Evolutionary conservation across 2,797 vertebrate genomes (phyloP).

Genomic region (Danionella dracula): DNA sequence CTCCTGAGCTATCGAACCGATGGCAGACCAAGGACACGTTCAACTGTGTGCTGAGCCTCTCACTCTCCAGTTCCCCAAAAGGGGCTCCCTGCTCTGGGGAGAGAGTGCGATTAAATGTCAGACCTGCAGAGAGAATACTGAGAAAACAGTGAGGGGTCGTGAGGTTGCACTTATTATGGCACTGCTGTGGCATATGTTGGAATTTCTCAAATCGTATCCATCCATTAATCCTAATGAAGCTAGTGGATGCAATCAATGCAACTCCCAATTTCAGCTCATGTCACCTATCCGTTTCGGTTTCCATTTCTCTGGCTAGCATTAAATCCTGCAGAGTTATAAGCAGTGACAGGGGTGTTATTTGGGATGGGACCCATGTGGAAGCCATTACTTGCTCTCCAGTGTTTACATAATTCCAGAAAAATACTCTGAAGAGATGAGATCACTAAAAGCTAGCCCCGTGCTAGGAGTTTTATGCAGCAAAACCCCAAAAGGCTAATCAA

Average conservation of each 20-base stretch:
- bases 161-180: constrained; percentile 37
- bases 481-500: background rate
- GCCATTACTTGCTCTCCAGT: constrained; percentile 52
- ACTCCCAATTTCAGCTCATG: background rate
- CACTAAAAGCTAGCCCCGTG: background rate
- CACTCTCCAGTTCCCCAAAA: constrained; percentile 5
- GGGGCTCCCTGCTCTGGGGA: background rate
- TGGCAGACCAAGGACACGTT: constrained; percentile 34
- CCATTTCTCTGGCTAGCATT: constrained; percentile 14
- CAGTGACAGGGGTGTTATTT: constrained; percentile 20
- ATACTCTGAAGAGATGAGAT: background rate
- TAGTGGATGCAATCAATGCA: background rate
- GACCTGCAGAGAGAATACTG: constrained; percentile 32
- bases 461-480: background rate
- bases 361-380: constrained; percentile 48
- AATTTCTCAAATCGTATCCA: background rate
- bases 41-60: constrained; percentile 4
- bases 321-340: constrained; percentile 2
- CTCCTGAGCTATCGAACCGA: constrained; percentile 35
- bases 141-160: constrained; percentile 18
- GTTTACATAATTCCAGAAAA: constrained; percentile 47
- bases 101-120: constrained; percentile 45
- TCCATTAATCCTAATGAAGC: background rate
- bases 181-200: constrained; percentile 3
- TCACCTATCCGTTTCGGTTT: background rate